These are phyloP conservation scores for Empis stercorea DNA, from an alignment of 2,888 invertebrate genomes.

Conservation along the genomic window DNA sequence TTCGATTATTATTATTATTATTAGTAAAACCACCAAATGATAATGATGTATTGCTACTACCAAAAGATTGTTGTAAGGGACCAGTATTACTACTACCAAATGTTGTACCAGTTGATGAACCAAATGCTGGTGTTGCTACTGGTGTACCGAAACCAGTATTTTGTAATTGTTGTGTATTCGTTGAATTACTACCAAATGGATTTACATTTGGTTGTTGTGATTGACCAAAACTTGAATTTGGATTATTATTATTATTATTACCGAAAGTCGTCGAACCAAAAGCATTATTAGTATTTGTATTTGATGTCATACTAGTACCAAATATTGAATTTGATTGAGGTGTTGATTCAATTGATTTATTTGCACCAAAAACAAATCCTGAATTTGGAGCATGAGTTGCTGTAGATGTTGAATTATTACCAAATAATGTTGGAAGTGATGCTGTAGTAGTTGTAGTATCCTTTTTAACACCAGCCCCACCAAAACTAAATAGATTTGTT, in stretches of 20 bases:
- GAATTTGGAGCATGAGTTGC: constrained; percentile 6
- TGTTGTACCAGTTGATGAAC: constrained; percentile 8
- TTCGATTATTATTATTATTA: no score
- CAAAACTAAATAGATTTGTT: constrained; percentile 8
- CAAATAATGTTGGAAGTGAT: constrained; percentile 1
- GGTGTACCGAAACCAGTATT: constrained; percentile 7
- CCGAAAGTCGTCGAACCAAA: constrained; percentile 2
- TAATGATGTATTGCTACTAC: constrained; percentile 5
- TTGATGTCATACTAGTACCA: constrained; percentile 10
- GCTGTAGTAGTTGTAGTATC: constrained; percentile 5
- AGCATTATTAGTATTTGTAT: background rate
- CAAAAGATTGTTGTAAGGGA: constrained; percentile 10
- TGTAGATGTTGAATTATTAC: constrained; percentile 4
- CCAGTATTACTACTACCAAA: constrained; percentile 14
- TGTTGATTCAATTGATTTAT: constrained; percentile 7
- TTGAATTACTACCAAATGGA: constrained; percentile 9
- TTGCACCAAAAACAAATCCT: constrained; percentile 5
- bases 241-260: constrained; percentile 9
- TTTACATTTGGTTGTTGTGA: constrained; percentile 1
- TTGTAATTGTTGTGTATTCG: constrained; percentile 8
- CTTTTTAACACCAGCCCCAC: constrained; percentile 4
- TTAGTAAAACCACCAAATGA: constrained; percentile 10
- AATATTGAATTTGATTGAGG: constrained; percentile 11
- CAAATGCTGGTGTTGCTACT: constrained; percentile 14
- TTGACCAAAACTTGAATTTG: background rate